phyloP scores from a whole-genome alignment of 1,140 invertebrate genomes.

The Trichonephila clavata region DNA sequence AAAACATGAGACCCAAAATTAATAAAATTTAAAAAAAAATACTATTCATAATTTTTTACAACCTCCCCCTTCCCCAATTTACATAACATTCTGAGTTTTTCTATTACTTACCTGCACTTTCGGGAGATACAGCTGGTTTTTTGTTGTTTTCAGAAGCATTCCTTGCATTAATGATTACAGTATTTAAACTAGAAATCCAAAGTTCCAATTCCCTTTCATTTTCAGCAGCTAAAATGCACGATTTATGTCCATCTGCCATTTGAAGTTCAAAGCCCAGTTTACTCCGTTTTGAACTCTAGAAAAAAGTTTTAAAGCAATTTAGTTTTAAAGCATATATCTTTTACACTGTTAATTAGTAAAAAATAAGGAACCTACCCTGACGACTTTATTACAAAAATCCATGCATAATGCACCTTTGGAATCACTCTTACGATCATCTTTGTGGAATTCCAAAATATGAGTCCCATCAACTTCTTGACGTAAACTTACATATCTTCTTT shows the following conservation, averaged over 20 bases:
- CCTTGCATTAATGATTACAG: constrained; percentile 89
- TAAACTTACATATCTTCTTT: constrained; percentile 93
- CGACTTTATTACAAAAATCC: constrained; percentile 94
- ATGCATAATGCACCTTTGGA: constrained; percentile 95
- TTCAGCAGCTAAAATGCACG: constrained; percentile 92
- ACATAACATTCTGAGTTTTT: background rate
- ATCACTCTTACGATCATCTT: constrained; percentile 94
- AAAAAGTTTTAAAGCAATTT: background rate
- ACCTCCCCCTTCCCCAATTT: too few relatives aligned
- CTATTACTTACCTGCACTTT: background rate
- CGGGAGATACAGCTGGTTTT: constrained; percentile 42
- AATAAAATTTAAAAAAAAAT: too few relatives aligned
- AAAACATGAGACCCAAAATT: too few relatives aligned
- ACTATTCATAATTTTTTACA: too few relatives aligned
- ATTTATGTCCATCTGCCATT: constrained; percentile 90
- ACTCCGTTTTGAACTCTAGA: constrained; percentile 91
- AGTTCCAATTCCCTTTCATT: constrained; percentile 91
- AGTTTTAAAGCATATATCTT: background rate
- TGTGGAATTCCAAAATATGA: constrained; percentile 94
- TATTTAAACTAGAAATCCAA: constrained; percentile 88
- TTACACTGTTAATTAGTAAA: background rate
- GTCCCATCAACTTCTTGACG: constrained; percentile 94
- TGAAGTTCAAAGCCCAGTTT: constrained; percentile 92
- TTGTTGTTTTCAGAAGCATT: constrained; percentile 86
- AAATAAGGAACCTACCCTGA: constrained; percentile 84